Evolutionary conservation across 2,797 vertebrate species (phyloP).

Genomic region (Pipistrellus pipistrellus): DNA sequence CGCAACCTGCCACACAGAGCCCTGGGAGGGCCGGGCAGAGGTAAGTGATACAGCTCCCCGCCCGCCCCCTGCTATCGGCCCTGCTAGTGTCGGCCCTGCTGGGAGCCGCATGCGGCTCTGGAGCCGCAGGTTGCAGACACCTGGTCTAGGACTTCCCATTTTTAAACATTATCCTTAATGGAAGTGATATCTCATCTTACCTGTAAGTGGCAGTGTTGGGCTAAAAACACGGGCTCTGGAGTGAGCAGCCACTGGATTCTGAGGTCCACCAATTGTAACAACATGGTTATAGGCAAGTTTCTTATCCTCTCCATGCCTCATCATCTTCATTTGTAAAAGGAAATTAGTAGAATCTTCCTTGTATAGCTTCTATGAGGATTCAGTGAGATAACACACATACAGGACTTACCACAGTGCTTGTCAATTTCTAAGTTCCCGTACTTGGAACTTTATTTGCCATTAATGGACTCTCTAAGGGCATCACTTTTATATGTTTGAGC

Average conservation of each 20-base stretch:
- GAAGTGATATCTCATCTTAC: not conserved
- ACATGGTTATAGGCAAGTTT: not conserved
- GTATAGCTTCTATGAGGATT: not conserved
- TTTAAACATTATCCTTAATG: not conserved
- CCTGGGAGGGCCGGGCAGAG: too few species aligned
- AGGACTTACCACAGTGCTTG: not conserved
- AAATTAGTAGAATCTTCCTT: not conserved
- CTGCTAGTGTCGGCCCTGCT: too few species aligned
- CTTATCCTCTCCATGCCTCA: not conserved
- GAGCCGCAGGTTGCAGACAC: too few species aligned
- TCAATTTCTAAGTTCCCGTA: not conserved
- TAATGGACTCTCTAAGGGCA: too few species aligned
- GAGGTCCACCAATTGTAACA: not conserved
- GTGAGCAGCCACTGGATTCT: not conserved
- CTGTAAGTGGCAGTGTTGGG: slow-evolving; percentile 59
- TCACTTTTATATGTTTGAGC: not conserved
- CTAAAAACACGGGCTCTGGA: not conserved
- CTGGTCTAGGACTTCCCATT: not conserved
- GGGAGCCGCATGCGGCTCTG: too few species aligned
- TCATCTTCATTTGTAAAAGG: not conserved
- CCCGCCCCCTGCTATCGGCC: too few species aligned
- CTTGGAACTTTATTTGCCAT: not conserved
- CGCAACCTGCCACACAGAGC: too few species aligned
- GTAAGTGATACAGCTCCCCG: too few species aligned
- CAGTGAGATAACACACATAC: too few species aligned